Evolutionary conservation across 2,888 invertebrate species (phyloP), one percentile per base, ranked within the genome.

Genomic region (Suillia variegata): DNA sequence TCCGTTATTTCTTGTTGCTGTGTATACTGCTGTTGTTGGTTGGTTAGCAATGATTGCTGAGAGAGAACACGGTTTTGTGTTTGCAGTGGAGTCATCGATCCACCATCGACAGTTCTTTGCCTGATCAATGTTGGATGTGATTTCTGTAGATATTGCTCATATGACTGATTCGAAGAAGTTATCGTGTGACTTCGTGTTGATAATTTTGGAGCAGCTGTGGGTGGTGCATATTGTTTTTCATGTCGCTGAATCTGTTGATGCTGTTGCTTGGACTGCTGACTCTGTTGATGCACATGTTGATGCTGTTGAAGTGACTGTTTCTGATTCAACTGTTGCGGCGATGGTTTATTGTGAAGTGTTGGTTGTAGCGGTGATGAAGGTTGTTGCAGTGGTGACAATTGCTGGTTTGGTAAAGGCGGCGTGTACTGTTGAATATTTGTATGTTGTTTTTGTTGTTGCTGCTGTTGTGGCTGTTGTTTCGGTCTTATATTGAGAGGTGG

Each of bases 51-150:
- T 1, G 68, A 60, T 22, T 73, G 74, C 42, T 73, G 73, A 18
- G 75, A 70, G 51, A 71, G 65, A 4, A 73, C 65, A 1, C 76
- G 74, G 6, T 68, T 70, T 34, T 69, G 66, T 4, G 63, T 26
- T 0, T 55, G 26, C 62, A 63, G 12, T 54, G 62, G 42, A 21
- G 53, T 17, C 59, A 61, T 52, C n/a, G n/a, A n/a, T 62, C 58
- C 42, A 62, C 24, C 59, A 51, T 20, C 60, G 3, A 53, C 24
- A 1, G 52, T 53, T 2, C 47, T 58, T 47, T 58, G 61, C 20
- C 26, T 5, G 6, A 26, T 5, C 26, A 26, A 15, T 5, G 15
- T 8, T 45, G 5, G 5, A 10, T 34, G n/a, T 34, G n/a, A n/a
- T 17, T 45, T 17, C 45, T 5, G 26, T 26, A 10, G 26, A 26